Evolutionary conservation across 2,797 vertebrate genomes (phyloP).

Genomic region (Neosilurus mollespiculum): DNA sequence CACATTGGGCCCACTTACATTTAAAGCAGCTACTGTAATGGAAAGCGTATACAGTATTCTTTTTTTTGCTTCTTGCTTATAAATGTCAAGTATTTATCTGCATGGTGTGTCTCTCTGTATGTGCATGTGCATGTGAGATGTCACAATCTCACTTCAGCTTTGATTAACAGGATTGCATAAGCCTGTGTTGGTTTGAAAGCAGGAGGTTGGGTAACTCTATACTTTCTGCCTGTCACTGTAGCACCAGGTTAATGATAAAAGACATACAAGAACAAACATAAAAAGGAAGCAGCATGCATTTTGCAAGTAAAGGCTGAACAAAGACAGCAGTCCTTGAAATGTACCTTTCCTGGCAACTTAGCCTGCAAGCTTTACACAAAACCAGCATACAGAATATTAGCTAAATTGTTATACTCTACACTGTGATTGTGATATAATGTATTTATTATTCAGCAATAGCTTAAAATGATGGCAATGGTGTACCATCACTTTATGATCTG

Average conservation of each 20-base stretch:
- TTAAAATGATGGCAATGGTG: not conserved
- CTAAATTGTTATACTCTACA: not conserved
- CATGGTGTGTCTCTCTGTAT: not conserved
- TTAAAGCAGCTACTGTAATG: not conserved
- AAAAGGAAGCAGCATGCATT: slow-evolving; percentile 20
- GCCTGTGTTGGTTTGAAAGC: slow-evolving; percentile 19
- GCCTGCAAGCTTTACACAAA: not conserved
- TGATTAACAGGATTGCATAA: slow-evolving; percentile 33
- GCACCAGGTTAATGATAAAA: slow-evolving; percentile 5
- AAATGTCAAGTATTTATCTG: not conserved
- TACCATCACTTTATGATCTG: not conserved
- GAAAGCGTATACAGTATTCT: not conserved
- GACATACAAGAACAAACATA: not conserved
- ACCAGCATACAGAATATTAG: not conserved
- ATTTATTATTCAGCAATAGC: not conserved
- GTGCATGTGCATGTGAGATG: not conserved
- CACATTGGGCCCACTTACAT: not conserved
- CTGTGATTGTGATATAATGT: not conserved
- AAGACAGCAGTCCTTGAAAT: not conserved
- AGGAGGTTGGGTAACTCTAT: slow-evolving; percentile 38
- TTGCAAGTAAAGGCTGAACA: slow-evolving; percentile 20
- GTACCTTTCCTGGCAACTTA: not conserved
- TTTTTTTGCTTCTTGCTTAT: not conserved
- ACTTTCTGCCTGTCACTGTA: slow-evolving; percentile 35
- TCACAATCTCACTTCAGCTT: not conserved